Conservation (phyloP, 1,140 invertebrate species). For the Drosophila sproati region DNA sequence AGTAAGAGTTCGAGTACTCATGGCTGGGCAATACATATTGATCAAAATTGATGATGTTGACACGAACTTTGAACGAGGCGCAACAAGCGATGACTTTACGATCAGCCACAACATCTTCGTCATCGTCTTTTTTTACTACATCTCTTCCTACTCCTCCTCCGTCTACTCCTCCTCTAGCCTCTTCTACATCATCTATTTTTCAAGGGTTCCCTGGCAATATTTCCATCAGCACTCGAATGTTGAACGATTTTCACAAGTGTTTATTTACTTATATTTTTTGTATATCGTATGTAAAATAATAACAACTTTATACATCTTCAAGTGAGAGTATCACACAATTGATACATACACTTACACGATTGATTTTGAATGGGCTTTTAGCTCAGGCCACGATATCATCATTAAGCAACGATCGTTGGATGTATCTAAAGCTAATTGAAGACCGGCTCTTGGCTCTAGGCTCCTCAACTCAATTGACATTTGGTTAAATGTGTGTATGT, state of each 20-base stretch:
- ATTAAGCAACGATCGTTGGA: slow-evolving; percentile 30
- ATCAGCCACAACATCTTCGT: slow-evolving; percentile 43
- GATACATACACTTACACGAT: slow-evolving; percentile 40
- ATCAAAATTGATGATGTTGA: slow-evolving; percentile 83
- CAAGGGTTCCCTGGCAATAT: slow-evolving; percentile 50
- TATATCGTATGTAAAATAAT: slow-evolving; percentile 55
- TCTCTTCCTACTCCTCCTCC: background rate
- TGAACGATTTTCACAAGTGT: slow-evolving; percentile 76
- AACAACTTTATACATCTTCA: slow-evolving; percentile 63
- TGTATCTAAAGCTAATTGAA: slow-evolving; percentile 63
- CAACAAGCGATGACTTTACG: slow-evolving; percentile 48
- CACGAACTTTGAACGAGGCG: slow-evolving; percentile 79
- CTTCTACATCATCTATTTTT: slow-evolving; percentile 18
- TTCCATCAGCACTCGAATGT: slow-evolving; percentile 37
- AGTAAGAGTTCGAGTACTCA: slow-evolving; percentile 22
- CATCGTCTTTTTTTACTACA: slow-evolving; percentile 1
- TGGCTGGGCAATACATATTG: slow-evolving; percentile 68
- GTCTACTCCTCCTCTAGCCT: background rate
- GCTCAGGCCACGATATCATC: slow-evolving; percentile 48
- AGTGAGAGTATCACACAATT: slow-evolving; percentile 71
- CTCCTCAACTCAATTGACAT: slow-evolving; percentile 50
- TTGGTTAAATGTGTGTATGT: slow-evolving; percentile 20
- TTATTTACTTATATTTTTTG: slow-evolving; percentile 30
- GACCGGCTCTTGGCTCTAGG: slow-evolving; percentile 20
- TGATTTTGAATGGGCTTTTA: slow-evolving; percentile 37